Conservation (phyloP, 2,113 vertebrate genomes). For the Apteryx owenii region DNA sequence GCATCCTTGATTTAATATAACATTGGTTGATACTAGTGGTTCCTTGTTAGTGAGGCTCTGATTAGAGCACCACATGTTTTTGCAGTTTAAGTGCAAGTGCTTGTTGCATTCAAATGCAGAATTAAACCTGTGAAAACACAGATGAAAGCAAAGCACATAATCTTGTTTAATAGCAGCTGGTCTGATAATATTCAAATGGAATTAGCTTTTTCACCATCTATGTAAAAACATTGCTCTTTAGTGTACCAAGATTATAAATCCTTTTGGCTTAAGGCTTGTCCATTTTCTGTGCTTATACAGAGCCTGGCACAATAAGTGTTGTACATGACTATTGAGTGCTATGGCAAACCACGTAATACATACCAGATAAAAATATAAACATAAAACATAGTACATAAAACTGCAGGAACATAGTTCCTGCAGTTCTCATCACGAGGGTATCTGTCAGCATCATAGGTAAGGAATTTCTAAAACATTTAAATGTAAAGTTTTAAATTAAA, state of each 20-base stretch:
- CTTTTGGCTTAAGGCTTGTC: background rate
- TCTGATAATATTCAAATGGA: background rate
- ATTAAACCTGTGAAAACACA: background rate
- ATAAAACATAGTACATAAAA: too few species aligned
- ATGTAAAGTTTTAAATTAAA: background rate
- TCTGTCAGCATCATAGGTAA: background rate
- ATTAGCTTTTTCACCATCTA: background rate
- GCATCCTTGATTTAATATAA: background rate
- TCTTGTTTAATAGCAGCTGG: background rate
- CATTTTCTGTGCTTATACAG: background rate
- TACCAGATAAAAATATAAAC: background rate
- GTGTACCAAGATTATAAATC: rapidly evolving
- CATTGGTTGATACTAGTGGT: background rate
- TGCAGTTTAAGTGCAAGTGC: background rate
- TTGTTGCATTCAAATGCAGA: background rate
- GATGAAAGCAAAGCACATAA: background rate
- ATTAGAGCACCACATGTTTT: background rate
- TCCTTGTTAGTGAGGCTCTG: background rate
- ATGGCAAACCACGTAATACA: background rate
- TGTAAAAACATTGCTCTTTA: background rate
- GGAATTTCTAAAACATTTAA: background rate
- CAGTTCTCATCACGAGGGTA: background rate
- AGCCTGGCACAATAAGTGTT: rapidly evolving
- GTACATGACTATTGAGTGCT: background rate
- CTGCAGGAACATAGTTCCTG: background rate